These are phyloP conservation scores for Taenioides sp. DNA, from an alignment of 2,797 vertebrate genomes.

Conservation along the genomic window DNA sequence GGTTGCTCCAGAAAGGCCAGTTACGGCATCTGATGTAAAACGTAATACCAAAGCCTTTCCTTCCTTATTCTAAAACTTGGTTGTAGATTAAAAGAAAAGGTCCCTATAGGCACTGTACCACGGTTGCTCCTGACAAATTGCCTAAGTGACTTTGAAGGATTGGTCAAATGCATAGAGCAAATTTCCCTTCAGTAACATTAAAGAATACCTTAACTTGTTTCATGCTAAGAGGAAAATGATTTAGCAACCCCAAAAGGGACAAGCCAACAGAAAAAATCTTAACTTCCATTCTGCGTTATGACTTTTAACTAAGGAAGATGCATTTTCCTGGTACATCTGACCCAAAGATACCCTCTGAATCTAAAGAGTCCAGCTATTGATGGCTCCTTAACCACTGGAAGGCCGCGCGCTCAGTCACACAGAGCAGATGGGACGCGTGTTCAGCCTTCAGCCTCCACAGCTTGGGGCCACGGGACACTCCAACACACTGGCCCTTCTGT, in stretches of 20 bases:
- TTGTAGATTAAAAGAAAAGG: not conserved
- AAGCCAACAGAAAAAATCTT: not conserved
- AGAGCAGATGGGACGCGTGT: conserved; percentile 76
- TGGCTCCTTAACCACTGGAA: conserved; percentile 71
- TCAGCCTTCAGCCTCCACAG: conserved; percentile 72
- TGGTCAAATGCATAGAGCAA: not conserved
- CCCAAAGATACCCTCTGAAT: conserved; percentile 54
- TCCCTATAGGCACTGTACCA: not conserved
- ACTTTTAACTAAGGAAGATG: conserved; percentile 27
- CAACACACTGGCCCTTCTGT: conserved; percentile 76
- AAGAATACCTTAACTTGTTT: conserved; percentile 7
- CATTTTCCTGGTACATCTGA: conserved; percentile 53
- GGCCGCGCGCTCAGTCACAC: conserved; percentile 73
- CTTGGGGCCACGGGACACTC: conserved; percentile 68
- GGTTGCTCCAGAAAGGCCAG: not conserved
- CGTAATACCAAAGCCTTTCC: not conserved
- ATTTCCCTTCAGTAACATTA: not conserved
- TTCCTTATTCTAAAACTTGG: not conserved
- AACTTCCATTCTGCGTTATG: conserved; percentile 12
- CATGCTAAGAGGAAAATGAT: conserved; percentile 2
- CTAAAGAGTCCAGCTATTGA: conserved; percentile 67
- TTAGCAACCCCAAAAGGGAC: not conserved
- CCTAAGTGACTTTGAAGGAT: not conserved
- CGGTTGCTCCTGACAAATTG: not conserved
- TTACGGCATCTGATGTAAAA: not conserved